Evolutionary conservation across 1,140 invertebrate species (phyloP), one percentile per base, ranked within the genome.

Genomic region (Pristionchus pacificus): DNA sequence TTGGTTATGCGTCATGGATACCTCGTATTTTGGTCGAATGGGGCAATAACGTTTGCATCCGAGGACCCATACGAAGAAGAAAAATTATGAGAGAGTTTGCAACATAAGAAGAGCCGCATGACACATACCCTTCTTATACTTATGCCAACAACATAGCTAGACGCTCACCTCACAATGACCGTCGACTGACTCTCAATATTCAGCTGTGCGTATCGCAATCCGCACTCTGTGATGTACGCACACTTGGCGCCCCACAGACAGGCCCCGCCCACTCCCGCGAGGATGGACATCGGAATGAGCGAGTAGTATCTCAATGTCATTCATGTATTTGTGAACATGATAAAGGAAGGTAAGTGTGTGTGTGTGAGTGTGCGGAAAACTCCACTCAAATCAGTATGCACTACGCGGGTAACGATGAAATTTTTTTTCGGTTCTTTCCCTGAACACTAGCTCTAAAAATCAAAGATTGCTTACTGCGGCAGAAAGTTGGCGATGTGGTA

Each of bases 231-330:
- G 3, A 98, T 86, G 82, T 97, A 98, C 0, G 92, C 93, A 63
- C 93, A 93, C 84, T 97, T 93, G 2, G 94, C 92, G 0, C 93
- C 91, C 95, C 95, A 97, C 89, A 97, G 91, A 49, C 93, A 93
- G 0, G 93, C 93, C 1, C 93, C 93, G 0, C 92, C 93, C 28
- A 95, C 85, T 74, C 94, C 94, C n/a, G 70, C 33, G 79, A 24
- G 91, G n/a, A 88, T 89, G 2, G 93, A 92, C 24, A 92, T 91
- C 0, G 93, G 93, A n/a, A 95, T 90, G 28, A 97, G 87, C 1
- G 93, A 93, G 80, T 91, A 92, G 85, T 84, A 86, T 60, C 74
- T 79, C 61, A 72, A 71, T 68, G 13, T 61, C 38, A n/a, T 74
- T 10, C n/a, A 28, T 59, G n/a, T 60, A 13, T 2, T 1, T 28